Percentiles rank a stretch among this genome's conserved stretches.
Conservation (phyloP, 1,140 invertebrate genomes). For the Drosophila ohnishii region DNA sequence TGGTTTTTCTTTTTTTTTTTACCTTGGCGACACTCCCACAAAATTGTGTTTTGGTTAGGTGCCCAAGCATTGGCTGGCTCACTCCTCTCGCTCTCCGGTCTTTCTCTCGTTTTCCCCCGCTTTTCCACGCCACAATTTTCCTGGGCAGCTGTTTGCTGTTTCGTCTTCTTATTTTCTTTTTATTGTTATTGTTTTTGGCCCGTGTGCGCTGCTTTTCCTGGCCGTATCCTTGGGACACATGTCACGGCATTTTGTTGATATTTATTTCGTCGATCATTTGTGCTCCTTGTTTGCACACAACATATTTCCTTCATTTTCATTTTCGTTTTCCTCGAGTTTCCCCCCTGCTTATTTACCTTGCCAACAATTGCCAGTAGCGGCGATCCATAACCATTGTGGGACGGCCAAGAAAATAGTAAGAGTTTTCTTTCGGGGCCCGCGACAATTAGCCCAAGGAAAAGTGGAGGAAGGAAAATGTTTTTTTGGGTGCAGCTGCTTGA, state of each 20-base stretch:
- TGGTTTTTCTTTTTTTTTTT: constrained; percentile 13
- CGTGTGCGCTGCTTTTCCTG: constrained; percentile 37
- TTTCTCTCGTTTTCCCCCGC: not conserved
- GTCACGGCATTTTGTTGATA: constrained; percentile 18
- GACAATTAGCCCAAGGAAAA: constrained; percentile 57
- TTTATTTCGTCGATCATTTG: constrained; percentile 29
- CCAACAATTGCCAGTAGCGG: constrained; percentile 27
- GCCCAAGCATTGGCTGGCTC: constrained; percentile 48
- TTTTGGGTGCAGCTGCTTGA: constrained; percentile 25
- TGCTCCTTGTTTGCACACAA: constrained; percentile 23
- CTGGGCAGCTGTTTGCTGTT: constrained; percentile 22
- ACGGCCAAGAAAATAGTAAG: constrained; percentile 12
- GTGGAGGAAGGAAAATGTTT: not conserved
- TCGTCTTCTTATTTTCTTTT: not conserved
- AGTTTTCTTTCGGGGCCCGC: constrained; percentile 29
- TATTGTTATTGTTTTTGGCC: constrained; percentile 20
- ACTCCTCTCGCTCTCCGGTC: constrained; percentile 5
- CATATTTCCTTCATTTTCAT: constrained; percentile 12
- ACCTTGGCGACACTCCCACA: constrained; percentile 55
- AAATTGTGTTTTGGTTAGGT: constrained; percentile 53
- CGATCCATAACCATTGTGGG: constrained; percentile 41
- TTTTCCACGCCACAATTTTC: constrained; percentile 25
- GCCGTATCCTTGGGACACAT: constrained; percentile 30
- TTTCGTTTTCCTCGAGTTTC: not conserved
- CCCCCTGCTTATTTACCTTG: constrained; percentile 20